A percentile compares a stretch with the other conserved stretches of the same genome.
Evolutionary conservation across 2,113 vertebrate species (phyloP).

Genomic region (Nannobrachium achirus): DNA sequence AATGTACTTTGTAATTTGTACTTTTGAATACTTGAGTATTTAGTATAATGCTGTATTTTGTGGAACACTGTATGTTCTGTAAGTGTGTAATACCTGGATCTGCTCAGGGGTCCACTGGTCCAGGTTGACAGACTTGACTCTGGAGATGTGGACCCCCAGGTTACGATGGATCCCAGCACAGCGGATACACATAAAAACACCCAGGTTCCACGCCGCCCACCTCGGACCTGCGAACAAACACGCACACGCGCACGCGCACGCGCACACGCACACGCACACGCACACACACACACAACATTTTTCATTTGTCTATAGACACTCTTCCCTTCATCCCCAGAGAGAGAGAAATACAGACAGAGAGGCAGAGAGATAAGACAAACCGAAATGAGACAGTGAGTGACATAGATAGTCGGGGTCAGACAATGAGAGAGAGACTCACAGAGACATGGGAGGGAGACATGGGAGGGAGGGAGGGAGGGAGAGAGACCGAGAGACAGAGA

Average conservation of each 20-base stretch:
- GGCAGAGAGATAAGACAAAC: no score
- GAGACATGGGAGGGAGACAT: background rate
- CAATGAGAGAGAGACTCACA: no score
- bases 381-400: no score
- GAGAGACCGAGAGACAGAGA: background rate
- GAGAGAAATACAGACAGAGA: no score
- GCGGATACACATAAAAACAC: constrained; percentile 98
- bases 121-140: constrained; percentile 98
- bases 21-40: no score
- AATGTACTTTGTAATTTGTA: no score
- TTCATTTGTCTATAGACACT: no score
- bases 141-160: constrained; percentile 98
- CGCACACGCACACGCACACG: no score
- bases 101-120: constrained; percentile 98
- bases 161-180: constrained; percentile 99
- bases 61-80: background rate
- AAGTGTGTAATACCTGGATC: constrained; percentile 87
- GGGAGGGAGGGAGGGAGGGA: background rate
- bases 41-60: background rate
- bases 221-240: constrained; percentile 85
- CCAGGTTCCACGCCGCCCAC: constrained; percentile 99
- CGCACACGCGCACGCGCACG: no score
- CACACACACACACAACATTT: no score
- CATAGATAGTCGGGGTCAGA: no score
- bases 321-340: no score